Percentiles rank a stretch among this genome's conserved stretches.
Evolutionary conservation across 37 sponge, comb jelly and placozoan genomes (phyloP).

Genomic region (Diacarnus erythraeanus): DNA sequence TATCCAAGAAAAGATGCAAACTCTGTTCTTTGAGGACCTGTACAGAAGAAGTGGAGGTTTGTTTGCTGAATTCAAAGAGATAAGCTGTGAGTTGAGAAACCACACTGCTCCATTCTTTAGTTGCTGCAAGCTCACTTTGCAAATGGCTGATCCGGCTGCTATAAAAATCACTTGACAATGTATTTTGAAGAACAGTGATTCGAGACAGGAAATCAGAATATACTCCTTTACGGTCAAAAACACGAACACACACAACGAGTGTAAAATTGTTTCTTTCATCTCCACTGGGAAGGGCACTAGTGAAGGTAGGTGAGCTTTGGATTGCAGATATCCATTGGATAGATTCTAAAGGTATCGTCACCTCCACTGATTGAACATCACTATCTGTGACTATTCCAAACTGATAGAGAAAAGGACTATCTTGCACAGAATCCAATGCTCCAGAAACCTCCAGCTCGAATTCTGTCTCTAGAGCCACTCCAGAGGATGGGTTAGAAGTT

Average conservation of each 20-base stretch:
- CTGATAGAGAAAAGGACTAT: conserved; percentile 51
- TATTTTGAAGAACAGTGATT: conserved; percentile 8
- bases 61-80: conserved; percentile 7
- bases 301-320: neutral
- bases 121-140: neutral
- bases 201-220: conserved; percentile 2
- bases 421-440: neutral
- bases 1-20: conserved; percentile 10
- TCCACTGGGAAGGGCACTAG: conserved; percentile 36
- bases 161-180: neutral
- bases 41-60: neutral
- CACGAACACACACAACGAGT: conserved; percentile 20
- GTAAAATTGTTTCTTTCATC: neutral
- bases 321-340: conserved; percentile 58
- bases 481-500: conserved; percentile 37
- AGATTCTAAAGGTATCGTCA: neutral
- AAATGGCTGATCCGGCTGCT: neutral
- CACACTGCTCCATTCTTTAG: conserved; percentile 34
- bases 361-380: neutral
- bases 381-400: conserved; percentile 50
- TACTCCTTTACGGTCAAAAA: conserved; percentile 39
- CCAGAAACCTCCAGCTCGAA: conserved; percentile 33
- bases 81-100: conserved; percentile 16
- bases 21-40: neutral
- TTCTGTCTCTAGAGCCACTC: conserved; percentile 45